phyloP scores from a whole-genome alignment of 2,797 vertebrate species.

The Pempheris klunzingeri region DNA sequence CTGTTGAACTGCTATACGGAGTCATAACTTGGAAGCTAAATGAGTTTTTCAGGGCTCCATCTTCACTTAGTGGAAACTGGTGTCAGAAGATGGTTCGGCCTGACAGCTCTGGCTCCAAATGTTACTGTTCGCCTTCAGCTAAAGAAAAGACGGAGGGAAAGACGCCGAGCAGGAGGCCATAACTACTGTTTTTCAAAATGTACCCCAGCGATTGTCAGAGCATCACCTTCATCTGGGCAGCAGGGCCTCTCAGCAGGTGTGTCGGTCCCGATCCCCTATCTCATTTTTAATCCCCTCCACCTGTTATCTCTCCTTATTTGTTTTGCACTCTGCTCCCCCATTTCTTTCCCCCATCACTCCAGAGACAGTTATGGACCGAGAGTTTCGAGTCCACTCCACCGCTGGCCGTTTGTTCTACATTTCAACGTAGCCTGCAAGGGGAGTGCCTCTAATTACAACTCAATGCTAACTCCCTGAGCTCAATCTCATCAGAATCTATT shows the following conservation, averaged over 20 bases:
- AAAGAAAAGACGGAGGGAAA: background rate
- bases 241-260: conserved; percentile 54
- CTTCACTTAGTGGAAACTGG: conserved; percentile 28
- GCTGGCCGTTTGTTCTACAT: conserved; percentile 30
- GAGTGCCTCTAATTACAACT: conserved; percentile 77
- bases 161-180: background rate
- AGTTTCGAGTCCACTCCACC: conserved; percentile 31
- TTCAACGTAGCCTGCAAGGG: conserved; percentile 42
- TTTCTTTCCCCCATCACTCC: conserved; percentile 15
- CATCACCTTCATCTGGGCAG: conserved; percentile 39
- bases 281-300: conserved; percentile 2
- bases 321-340: conserved; percentile 2
- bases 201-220: background rate
- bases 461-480: conserved; percentile 67
- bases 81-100: conserved; percentile 13
- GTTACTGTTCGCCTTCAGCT: conserved; percentile 23
- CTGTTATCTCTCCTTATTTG: conserved; percentile 12
- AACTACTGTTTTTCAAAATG: conserved; percentile 38
- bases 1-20: background rate
- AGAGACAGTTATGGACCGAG: conserved; percentile 8
- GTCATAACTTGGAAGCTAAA: background rate
- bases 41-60: conserved; percentile 3
- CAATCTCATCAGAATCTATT: conserved; percentile 79
- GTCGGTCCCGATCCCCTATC: conserved; percentile 14
- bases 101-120: conserved; percentile 12